Base-by-base conservation (phyloP, 1,140 invertebrate genomes). In the Bombus soroeensis region DNA sequence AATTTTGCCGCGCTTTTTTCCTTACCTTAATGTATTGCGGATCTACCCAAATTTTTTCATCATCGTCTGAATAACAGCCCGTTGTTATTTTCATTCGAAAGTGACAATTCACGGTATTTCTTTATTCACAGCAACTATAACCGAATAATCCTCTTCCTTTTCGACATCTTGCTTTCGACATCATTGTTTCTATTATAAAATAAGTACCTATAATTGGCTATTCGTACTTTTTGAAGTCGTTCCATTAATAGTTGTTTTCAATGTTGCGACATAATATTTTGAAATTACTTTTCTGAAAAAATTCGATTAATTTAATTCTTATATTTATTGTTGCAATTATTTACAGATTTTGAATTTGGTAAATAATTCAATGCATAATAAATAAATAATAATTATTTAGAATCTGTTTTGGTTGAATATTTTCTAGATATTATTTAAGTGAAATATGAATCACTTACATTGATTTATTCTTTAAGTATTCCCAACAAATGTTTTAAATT, bases 1-100 rank as follows among this genome's bases (percentile, higher is more conserved):
- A 83, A 73, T 89, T 87, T 92, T 92, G 80, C 87, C 89, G 91
- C 91, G 90, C 90, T 91, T 91, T 91, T 89, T 82, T 84, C 64
- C 37, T 9, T 81, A 47, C 64, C 43, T 71, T 73, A 64, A 37
- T 9, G 64, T 32, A 71, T 32, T 57, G 13, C 57, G 57, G 15
- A 66, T 64, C 39, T 32, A 37, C 43, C 47, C 41, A 32, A 59
- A 18, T 43, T 86, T 22, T 12, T 2, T 18, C n/a, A 3, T 32
- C 15, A 4, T 43, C 9, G 22, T 25, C 12, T 13, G 22, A 22
- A 12, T 41, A 32, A 28, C 6, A 28, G 37, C 3, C 22, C 22
- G 6, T 18, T 34, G 1, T 18, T n/a, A 18, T 85, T 32, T 47
- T 37, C 43, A 34, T 41, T 74, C 28, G 37, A 10, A 10, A 10